Evolutionary conservation across 2,113 vertebrate species (phyloP).

Genomic region (Alosa alosa): DNA sequence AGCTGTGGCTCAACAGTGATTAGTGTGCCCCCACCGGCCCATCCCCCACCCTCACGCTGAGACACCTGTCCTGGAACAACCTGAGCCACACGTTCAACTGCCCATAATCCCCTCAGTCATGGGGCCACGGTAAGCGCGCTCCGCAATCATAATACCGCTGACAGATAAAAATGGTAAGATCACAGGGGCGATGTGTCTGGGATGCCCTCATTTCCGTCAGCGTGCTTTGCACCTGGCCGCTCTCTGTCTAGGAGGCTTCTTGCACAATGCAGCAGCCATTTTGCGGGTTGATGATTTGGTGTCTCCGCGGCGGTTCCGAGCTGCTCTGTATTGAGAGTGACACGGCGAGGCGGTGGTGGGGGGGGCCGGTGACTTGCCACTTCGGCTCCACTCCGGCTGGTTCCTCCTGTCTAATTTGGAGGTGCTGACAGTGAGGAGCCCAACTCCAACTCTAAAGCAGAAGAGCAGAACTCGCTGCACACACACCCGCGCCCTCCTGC

Average conservation of each 20-base stretch:
- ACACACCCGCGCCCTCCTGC: background rate
- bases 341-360: conserved; percentile 18
- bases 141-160: background rate
- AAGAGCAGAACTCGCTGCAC: background rate
- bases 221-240: background rate
- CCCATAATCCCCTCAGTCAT: background rate
- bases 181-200: background rate
- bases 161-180: background rate
- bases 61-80: conserved; percentile 31
- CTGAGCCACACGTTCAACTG: conserved; percentile 28
- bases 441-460: conserved; percentile 33
- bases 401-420: conserved; percentile 10
- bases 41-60: background rate
- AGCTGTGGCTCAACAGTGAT: background rate
- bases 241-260: conserved; percentile 12
- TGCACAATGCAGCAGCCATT: background rate
- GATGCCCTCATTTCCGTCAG: background rate
- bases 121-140: background rate
- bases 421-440: conserved; percentile 32
- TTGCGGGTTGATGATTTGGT: background rate
- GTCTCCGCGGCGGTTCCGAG: background rate
- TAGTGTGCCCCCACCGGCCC: background rate
- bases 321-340: conserved; percentile 37
- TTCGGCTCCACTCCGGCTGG: conserved; percentile 11
- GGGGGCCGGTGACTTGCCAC: conserved; percentile 22